phyloP scores from a whole-genome alignment of 1,140 invertebrate genomes.

The Aporrectodea caliginosa region DNA sequence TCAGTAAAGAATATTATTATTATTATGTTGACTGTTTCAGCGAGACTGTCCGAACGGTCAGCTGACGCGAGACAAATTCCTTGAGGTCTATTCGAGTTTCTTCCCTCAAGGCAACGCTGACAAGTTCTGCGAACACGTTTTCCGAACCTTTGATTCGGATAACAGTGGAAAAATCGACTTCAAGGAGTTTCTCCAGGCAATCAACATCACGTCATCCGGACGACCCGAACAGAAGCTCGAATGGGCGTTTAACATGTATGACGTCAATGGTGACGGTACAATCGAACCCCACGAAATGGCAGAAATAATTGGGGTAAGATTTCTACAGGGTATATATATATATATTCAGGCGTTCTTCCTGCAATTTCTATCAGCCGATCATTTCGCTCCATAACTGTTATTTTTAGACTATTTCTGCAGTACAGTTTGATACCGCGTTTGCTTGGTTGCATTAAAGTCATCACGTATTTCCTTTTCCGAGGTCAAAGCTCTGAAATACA shows the following conservation, averaged over 20 bases:
- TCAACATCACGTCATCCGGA: constrained; percentile 68
- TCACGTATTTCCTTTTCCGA: no score
- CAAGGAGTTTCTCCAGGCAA: constrained; percentile 43
- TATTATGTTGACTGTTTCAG: constrained; percentile 58
- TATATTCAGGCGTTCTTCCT: no score
- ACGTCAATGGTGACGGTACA: constrained; percentile 96
- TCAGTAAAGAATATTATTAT: not conserved
- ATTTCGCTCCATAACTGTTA: no score
- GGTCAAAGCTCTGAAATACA: no score
- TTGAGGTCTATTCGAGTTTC: constrained; percentile 92
- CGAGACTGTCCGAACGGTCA: constrained; percentile 99
- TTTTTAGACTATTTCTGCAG: no score
- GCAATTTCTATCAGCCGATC: no score
- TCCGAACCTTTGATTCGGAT: constrained; percentile 23
- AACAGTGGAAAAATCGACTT: constrained; percentile 36
- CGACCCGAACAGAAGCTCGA: constrained; percentile 98
- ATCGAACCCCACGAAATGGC: constrained; percentile 86
- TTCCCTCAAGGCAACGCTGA: constrained; percentile 69
- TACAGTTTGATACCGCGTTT: no score
- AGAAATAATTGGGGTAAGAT: constrained; percentile 62
- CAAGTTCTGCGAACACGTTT: constrained; percentile 26
- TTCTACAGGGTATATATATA: no score
- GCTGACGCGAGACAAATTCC: constrained; percentile 94
- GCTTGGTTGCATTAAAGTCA: no score
- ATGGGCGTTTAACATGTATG: constrained; percentile 96